Base-by-base conservation (phyloP, 1,140 invertebrate genomes). In the Plutomurus gul region DNA sequence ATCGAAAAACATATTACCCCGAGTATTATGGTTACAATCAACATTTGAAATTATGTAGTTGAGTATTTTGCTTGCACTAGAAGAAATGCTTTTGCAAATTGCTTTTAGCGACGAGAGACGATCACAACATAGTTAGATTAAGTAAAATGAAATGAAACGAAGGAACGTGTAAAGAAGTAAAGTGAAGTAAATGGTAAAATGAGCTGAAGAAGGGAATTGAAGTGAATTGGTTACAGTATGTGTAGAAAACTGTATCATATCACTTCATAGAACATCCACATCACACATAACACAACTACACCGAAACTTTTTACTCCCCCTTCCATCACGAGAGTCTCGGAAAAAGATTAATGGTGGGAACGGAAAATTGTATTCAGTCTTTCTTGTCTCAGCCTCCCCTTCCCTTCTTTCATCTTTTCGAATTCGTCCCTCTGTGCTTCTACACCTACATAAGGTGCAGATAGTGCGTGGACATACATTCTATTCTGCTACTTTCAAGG, bases 281-380 rank as follows among this genome's bases (percentile, higher is more conserved):
- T n/a, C 4, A 51, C 18, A 51, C n/a, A 20, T 22, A 46, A 18
- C 37, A 77, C 11, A 47, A 77, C 76, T 77, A 36, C 46, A 70
- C 70, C 51, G 77, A 78, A 78, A 78, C 77, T 78, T 79, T 77
- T 74, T 78, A 78, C 77, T 75, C 77, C 77, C 77, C 77, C 71
- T 60, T 79, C 77, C 77, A 75, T 79, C 77, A 79, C 71, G 77
- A 79, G 70, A 79, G 71, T 79, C 77, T 79, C 71, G 60, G 77
- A 74, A 78, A 65, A 80, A 81, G 79, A 81, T 81, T 81, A 81
- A 81, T 81, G 79, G 79, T 77, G 39, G 82, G 84, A 46, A 84
- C 83, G 78, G 84, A 83, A 40, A 84, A 84, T 82, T 81, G 82
- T 79, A 80, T 80, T 80, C 79, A 60, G 11, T 70, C 75, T n/a